Evolutionary conservation across 2,113 vertebrate species (phyloP).

Genomic region (Prolemur simus): DNA sequence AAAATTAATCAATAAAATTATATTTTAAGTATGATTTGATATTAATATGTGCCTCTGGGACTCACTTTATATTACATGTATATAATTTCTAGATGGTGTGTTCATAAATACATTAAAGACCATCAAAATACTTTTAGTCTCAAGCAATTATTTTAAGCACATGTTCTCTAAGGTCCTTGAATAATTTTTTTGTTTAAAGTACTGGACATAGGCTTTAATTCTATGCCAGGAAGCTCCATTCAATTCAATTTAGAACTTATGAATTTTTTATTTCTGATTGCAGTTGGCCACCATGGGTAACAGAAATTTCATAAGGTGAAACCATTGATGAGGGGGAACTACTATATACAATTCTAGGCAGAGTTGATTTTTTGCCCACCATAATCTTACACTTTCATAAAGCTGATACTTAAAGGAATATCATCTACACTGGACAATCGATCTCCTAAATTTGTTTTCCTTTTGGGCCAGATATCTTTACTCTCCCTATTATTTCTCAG

Average conservation of each 20-base stretch:
- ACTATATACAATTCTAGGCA: background rate
- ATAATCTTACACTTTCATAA: background rate
- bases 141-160: background rate
- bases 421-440: background rate
- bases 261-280: background rate
- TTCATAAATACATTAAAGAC: background rate
- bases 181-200: background rate
- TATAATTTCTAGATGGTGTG: background rate
- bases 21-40: background rate
- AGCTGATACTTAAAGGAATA: background rate
- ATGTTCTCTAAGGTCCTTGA: background rate
- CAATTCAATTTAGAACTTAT: background rate
- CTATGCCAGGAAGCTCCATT: background rate
- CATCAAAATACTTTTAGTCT: background rate
- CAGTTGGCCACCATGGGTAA: background rate
- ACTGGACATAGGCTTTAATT: background rate
- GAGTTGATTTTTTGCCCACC: background rate
- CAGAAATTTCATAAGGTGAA: background rate
- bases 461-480: background rate
- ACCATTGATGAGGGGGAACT: background rate
- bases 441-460: background rate
- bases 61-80: background rate
- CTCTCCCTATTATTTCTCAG: background rate
- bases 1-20: background rate
- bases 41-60: background rate